Evolutionary conservation across 1,140 invertebrate species (phyloP).

Genomic region (Zeugodacus cucurbitae): DNA sequence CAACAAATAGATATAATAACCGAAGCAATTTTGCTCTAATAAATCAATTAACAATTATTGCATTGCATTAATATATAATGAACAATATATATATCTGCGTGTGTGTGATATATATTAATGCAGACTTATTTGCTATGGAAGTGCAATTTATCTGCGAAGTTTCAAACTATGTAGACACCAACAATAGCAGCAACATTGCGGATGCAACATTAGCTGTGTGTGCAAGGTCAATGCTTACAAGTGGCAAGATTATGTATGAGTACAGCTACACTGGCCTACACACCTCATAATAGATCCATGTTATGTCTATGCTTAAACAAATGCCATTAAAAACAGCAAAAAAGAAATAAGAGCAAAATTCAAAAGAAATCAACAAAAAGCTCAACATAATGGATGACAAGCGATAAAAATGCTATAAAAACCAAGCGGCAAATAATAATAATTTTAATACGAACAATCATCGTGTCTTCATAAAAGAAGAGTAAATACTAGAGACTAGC

Average conservation of each 20-base stretch:
- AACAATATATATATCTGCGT: not conserved
- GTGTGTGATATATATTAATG: not conserved
- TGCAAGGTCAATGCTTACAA: slow-evolving; percentile 41
- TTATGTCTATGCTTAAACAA: not conserved
- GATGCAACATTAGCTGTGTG: slow-evolving; percentile 35
- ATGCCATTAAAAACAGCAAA: not conserved
- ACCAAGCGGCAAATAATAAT: slow-evolving; percentile 1
- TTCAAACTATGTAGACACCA: not conserved
- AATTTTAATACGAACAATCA: not conserved
- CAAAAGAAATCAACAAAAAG: not conserved
- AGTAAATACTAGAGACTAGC: not conserved
- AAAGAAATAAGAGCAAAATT: not conserved
- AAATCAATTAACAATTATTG: slow-evolving; percentile 4
- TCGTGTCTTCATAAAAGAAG: not conserved
- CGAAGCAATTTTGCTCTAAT: not conserved
- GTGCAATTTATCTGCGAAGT: not conserved
- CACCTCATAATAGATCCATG: not conserved
- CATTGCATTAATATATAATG: not conserved
- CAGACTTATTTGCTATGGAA: not conserved
- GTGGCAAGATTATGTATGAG: not conserved
- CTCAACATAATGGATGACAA: not conserved
- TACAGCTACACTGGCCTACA: not conserved
- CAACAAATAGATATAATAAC: not conserved
- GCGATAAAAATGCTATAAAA: slow-evolving; percentile 4
- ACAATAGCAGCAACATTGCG: slow-evolving; percentile 19